These are phyloP conservation scores for Gortyna flavago DNA, from an alignment of 2,888 invertebrate genomes.

Conservation along the genomic window DNA sequence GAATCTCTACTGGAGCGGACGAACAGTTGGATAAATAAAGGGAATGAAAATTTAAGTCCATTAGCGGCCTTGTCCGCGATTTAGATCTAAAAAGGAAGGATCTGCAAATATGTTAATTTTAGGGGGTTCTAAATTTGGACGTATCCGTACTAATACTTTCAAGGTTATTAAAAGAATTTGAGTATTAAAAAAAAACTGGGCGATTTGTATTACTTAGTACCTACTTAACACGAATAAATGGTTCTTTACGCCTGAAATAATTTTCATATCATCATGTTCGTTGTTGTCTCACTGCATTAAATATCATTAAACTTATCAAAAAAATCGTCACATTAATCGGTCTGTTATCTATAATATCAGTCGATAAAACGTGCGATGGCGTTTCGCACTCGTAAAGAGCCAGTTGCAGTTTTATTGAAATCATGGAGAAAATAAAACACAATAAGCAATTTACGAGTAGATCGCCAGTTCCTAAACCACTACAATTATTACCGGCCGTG, in stretches of 20 bases:
- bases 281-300: constrained; percentile 3
- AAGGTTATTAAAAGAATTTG: background rate
- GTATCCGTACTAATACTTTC: background rate
- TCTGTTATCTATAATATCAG: background rate
- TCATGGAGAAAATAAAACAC: background rate
- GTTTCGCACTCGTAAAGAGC: background rate
- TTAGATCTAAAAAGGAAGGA: constrained; percentile 39
- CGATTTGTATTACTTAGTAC: background rate
- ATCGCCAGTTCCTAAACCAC: constrained; percentile 6
- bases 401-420: background rate
- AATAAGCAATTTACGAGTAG: background rate
- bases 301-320: background rate
- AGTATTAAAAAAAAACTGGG: background rate
- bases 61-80: constrained; percentile 49
- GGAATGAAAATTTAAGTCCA: constrained; percentile 57
- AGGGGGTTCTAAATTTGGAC: constrained; percentile 5
- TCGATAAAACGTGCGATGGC: background rate
- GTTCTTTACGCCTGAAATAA: constrained; percentile 14
- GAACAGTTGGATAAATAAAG: constrained; percentile 48
- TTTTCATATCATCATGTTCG: background rate
- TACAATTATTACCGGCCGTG: constrained; percentile 29
- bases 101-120: constrained; percentile 35
- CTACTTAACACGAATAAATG: background rate
- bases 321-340: background rate
- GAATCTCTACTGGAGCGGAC: constrained; percentile 52